Base-by-base conservation (phyloP, 1,140 invertebrate species). In the Papilio xuthus region DNA sequence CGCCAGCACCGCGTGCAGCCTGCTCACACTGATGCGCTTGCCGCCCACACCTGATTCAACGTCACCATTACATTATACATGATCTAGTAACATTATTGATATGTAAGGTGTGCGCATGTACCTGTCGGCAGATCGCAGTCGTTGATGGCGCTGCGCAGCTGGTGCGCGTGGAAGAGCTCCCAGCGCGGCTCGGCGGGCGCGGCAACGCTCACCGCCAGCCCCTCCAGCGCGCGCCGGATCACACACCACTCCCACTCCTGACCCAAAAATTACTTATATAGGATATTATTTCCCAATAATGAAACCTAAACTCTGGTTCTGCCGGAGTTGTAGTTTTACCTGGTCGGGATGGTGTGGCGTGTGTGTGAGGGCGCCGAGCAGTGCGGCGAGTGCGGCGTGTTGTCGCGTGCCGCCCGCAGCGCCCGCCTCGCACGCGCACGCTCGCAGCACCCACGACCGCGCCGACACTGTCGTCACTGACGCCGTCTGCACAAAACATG, bases 211-310 rank as follows among this genome's bases (percentile, higher is more conserved):
- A 90, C 88, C 13, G 89, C 88, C 60, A 94, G 83, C 18, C 82
- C 86, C 69, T 90, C 89, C 56, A 94, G 74, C 32, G 89, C 82
- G 0, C 90, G 84, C 0, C 92, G 89, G 15, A 94, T 82, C n/a
- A 92, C 82, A 81, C 92, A 90, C 89, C 91, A 88, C 84, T 94
- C 88, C 92, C 91, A 90, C 76, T 92, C 91, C 89, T 91, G 74
- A 47, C 4, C 3, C 20, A 26, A 53, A 28, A 23, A 28, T 6
- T 26, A 63, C 15, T 53, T n/a, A n/a, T 18, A 53, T n/a, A n/a
- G n/a, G n/a, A n/a, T n/a, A n/a, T 0, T 1, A 53, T 53, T 53
- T 53, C 12, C 8, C 20, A 23, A 9, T 26, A 28, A 12, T 63
- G 28, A 26, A 28, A 63, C 8, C 1, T 56, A 20, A 23, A 18